phyloP scores from a whole-genome alignment of 1,140 invertebrate species.

The Leptonema lineaticorne region DNA sequence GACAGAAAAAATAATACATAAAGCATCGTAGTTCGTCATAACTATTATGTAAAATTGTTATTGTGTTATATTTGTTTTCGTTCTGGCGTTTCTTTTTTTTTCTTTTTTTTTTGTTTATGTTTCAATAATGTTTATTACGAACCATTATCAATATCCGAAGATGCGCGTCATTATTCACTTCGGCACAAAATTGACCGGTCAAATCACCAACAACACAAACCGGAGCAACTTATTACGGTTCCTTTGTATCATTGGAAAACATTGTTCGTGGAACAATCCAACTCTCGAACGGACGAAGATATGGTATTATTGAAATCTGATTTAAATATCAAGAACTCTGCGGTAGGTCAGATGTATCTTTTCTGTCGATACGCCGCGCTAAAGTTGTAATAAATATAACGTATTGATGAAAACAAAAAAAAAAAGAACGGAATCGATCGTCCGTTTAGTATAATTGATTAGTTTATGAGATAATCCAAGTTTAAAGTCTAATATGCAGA shows the following conservation, averaged over 20 bases:
- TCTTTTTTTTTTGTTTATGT: no score
- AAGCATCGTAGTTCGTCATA: no score
- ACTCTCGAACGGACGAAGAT: conserved; percentile 29
- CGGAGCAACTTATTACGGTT: conserved; percentile 30
- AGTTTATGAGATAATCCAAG: no score
- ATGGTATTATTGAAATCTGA: conserved; percentile 39
- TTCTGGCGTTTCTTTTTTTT: no score
- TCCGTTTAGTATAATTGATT: no score
- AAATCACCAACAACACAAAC: conserved; percentile 19
- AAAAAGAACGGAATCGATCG: no score
- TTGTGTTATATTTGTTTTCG: no score
- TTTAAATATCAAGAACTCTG: conserved; percentile 38
- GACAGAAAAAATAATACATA: no score
- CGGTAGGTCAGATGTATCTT: conserved; percentile 36
- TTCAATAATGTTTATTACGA: not conserved
- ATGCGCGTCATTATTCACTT: conserved; percentile 5
- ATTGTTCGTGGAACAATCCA: conserved; percentile 33
- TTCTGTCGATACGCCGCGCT: not conserved
- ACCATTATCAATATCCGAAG: not conserved
- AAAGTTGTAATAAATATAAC: not conserved
- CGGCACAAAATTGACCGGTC: conserved; percentile 25
- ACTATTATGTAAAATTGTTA: no score
- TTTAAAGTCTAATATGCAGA: not conserved
- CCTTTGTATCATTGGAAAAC: conserved; percentile 33
- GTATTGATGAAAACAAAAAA: no score